Evolutionary conservation across 1,140 invertebrate species (phyloP), one percentile per base, ranked within the genome.

Genomic region (Diabrotica virgifera): DNA sequence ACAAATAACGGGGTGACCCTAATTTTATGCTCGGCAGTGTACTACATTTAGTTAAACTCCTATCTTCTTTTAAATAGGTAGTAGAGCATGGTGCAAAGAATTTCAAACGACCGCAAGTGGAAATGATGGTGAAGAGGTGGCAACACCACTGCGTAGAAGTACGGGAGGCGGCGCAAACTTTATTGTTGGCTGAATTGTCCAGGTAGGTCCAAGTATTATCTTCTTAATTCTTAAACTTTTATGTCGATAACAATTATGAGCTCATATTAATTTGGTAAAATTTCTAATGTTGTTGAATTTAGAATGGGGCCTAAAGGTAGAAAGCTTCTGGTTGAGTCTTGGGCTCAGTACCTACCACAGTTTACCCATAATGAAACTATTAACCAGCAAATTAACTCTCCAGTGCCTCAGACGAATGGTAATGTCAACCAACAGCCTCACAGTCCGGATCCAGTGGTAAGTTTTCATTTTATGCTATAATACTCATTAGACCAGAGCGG

Each of bases 101-200:
- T 59, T 98, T 96, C 76, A 95, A 97, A 77, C 85, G 93, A 14
- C 95, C 96, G 0, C 91, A 95, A 80, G 92, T 99, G 0, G 97
- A 99, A 80, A 95, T 98, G 88, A 87, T 99, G 83, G 97, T 96
- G 8, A 86, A 95, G 35, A 84, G 95, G 53, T 99, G 97, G 97
- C 97, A 99, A 79, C 97, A 99, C 82, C 91, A 97, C 67, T 99
- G 97, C 80, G 84, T 99, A 6, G 97, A 99, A 83, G 94, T 96
- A 54, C 82, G 97, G 8, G 95, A 98, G 81, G 97, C 97, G 0
- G 93, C 96, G 0, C 97, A 99, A 78, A 96, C 97, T 24, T 83
- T 99, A 2, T 79, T 99, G 0, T 81, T 99, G 6, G 95, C 96
- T 6, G 97, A 99, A 81, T 82, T 99, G 0, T 88, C 90, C 52